Evolutionary conservation across 2,888 invertebrate genomes (phyloP), one percentile per base, ranked within the genome.

Genomic region (Xylota segnis): DNA sequence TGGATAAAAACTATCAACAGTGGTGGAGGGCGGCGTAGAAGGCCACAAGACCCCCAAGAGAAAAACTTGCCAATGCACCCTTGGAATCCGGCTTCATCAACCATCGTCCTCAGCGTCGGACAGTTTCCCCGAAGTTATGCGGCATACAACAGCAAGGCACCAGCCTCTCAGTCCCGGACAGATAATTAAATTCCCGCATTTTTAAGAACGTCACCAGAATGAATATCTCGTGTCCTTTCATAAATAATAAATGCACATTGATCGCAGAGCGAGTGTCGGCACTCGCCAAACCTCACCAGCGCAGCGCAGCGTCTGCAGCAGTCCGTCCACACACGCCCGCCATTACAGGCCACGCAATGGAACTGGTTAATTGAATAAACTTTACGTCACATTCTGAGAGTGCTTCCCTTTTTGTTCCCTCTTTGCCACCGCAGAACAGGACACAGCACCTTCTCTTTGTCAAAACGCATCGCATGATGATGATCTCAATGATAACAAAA

Each of bases 101-200:
- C 75, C 75, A 65, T 75, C 52, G 10, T 34, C 37, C 29, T 12
- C 32, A 7, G 12, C 47, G 10, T 56, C 10, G 27, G 47, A 61
- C 50, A 82, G 76, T 82, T 86, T 86, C 71, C 72, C 56, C 71
- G 72, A 81, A 86, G 86, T 56, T 82, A 82, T 86, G 86, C 77
- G 71, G 66, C 18, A 71, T 66, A 86, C 61, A 82, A 68, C 76
- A 71, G 56, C 78, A 76, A 58, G 40, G 77, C 77, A 77, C 68
- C 58, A 68, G 68, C 40, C 12, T 50, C 70, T 50, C 70, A 71
- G 82, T 66, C 71, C 65, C 54, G 75, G 65, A 59, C 83, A 87
- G 74, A 87, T 87, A 87, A 87, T 87, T 87, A 83, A 87, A 87
- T 87, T 87, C 87, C 72, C 78, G 87, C 83, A 87, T 87, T 87